Percentiles rank a stretch among this genome's conserved stretches.
Evolutionary conservation across 2,797 vertebrate genomes (phyloP).

Genomic region (Acanthiza pusilla): DNA sequence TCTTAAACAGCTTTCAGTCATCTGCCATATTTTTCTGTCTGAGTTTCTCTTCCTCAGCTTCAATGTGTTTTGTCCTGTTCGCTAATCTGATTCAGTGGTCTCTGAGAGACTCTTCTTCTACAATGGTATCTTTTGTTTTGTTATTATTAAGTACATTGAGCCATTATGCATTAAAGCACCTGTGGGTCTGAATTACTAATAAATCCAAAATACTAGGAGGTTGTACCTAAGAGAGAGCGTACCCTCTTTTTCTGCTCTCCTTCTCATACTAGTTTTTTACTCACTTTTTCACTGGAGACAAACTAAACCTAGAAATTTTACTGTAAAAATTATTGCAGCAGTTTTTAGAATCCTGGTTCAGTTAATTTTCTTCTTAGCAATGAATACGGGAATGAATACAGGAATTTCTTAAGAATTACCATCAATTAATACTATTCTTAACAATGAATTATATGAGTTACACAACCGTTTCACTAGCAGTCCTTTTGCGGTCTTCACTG

Average conservation of each 20-base stretch:
- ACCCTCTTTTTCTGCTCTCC: neutral
- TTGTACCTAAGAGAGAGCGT: neutral
- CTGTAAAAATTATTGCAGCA: neutral
- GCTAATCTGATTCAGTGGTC: neutral
- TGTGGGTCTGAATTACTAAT: neutral
- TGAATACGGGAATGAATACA: neutral
- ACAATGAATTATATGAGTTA: neutral
- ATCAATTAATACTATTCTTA: neutral
- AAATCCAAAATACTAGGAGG: neutral
- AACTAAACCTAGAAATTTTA: neutral
- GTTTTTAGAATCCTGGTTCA: neutral
- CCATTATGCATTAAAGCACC: neutral
- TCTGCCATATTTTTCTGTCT: neutral
- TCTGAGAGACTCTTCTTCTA: neutral
- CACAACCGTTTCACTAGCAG: neutral
- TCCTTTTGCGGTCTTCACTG: neutral
- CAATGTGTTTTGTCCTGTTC: neutral
- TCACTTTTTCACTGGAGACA: neutral
- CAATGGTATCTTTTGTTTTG: neutral
- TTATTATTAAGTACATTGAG: neutral
- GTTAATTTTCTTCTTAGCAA: neutral
- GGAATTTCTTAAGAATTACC: neutral
- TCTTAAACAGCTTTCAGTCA: neutral
- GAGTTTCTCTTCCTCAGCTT: neutral
- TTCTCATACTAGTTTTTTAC: neutral